These are phyloP conservation scores for Penaeus chinensis DNA, from an alignment of 1,140 invertebrate species.

Conservation along the genomic window DNA sequence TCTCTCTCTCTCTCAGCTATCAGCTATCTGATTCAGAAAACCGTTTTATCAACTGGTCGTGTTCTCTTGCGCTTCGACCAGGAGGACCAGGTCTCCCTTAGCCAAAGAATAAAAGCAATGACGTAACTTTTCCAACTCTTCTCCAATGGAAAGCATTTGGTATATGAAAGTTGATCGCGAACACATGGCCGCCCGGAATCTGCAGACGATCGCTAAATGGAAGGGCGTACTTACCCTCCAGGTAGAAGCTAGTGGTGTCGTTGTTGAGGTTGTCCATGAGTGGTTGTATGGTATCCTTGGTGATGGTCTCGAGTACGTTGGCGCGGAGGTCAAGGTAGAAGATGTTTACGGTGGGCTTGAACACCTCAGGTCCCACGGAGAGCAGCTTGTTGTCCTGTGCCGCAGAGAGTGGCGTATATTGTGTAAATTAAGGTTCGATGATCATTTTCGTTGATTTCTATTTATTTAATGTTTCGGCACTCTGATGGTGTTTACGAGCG, in stretches of 20 bases:
- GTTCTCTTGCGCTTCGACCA: too few species aligned
- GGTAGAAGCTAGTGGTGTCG: slow-evolving; percentile 76
- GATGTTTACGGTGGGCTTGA: slow-evolving; percentile 75
- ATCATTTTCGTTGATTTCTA: too few species aligned
- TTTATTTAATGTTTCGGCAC: neutral
- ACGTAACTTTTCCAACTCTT: too few species aligned
- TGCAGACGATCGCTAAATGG: too few species aligned
- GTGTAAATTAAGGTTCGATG: neutral
- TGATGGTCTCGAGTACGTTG: slow-evolving; percentile 80
- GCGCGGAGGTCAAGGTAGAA: slow-evolving; percentile 79
- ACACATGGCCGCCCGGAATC: too few species aligned
- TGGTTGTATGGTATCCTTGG: slow-evolving; percentile 78
- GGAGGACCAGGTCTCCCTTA: too few species aligned
- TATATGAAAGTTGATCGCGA: too few species aligned
- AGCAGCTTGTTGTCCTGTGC: slow-evolving; percentile 76
- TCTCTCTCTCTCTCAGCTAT: too few species aligned
- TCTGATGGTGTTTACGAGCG: neutral
- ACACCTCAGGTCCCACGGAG: slow-evolving; percentile 75
- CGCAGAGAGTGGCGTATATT: neutral
- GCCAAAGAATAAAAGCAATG: too few species aligned
- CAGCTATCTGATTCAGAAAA: too few species aligned
- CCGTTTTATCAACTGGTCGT: too few species aligned
- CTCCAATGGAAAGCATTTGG: too few species aligned
- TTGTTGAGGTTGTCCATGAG: slow-evolving; percentile 81
- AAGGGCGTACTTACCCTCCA: slow-evolving; percentile 76